Evolutionary conservation across 2,113 vertebrate genomes (phyloP).

Genomic region (Hiodon alosoides): DNA sequence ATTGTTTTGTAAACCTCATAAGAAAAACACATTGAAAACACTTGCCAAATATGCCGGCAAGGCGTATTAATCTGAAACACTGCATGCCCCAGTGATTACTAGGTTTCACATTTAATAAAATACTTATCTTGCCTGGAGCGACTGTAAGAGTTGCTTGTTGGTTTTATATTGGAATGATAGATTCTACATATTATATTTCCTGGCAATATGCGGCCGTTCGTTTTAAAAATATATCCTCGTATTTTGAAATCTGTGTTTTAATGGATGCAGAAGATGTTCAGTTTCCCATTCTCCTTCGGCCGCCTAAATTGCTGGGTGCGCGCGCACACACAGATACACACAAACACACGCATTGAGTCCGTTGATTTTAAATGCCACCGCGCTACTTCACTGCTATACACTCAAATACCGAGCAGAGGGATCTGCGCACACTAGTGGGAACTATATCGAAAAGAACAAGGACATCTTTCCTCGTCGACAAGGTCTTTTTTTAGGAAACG

Average conservation of each 20-base stretch:
- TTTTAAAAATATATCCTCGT: slow-evolving; percentile 38
- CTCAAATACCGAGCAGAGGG: slow-evolving; percentile 29
- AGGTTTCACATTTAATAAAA: slow-evolving; percentile 15
- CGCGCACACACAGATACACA: neutral
- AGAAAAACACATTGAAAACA: too few species aligned
- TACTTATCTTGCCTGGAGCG: neutral
- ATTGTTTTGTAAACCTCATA: too few species aligned
- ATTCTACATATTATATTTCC: slow-evolving; percentile 17
- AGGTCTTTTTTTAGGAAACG: slow-evolving; percentile 25
- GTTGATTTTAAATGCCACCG: slow-evolving; percentile 31
- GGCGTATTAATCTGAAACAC: too few species aligned
- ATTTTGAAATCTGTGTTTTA: slow-evolving; percentile 47
- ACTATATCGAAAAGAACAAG: slow-evolving; percentile 31
- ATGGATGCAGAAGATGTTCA: slow-evolving; percentile 36
- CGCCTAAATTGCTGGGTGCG: neutral
- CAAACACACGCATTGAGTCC: slow-evolving; percentile 18
- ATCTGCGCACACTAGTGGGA: slow-evolving; percentile 26
- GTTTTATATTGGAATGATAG: slow-evolving; percentile 17
- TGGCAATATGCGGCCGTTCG: slow-evolving; percentile 41
- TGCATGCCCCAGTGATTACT: too few species aligned
- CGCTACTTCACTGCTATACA: slow-evolving; percentile 29
- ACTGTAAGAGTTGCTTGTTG: slow-evolving; percentile 29
- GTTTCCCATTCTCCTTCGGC: slow-evolving; percentile 28
- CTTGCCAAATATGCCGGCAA: too few species aligned
- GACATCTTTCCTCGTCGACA: slow-evolving; percentile 26